Evolutionary conservation across 1,140 invertebrate genomes (phyloP), one percentile per base, ranked within the genome.

Genomic region (Drosophila willistoni): DNA sequence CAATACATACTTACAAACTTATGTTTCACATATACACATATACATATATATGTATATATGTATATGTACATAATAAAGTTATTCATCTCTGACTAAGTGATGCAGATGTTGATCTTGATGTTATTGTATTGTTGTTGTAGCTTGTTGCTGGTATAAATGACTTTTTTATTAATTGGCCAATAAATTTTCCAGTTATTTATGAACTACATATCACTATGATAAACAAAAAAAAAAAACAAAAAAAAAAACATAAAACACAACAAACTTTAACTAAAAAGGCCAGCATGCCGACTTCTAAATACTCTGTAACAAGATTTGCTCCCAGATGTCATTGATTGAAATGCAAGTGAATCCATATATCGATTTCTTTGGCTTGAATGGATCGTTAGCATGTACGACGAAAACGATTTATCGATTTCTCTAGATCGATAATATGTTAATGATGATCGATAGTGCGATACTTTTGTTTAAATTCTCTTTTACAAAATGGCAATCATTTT

Each of bases 101-200:
- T 85, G 61, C 61, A 70, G 74, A 77, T 77, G 73, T 33, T 59
- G 74, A 77, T 77, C 66, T 33, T 59, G 69, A 51, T 36, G 47
- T 61, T 63, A 57, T 51, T 59, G 41, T 42, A 64, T 56, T 33
- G 33, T 33, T 59, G 55, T 36, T 78, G 61, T 51, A 41, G 19
- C 44, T 63, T 22, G n/a, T 51, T 29, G 54, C 71, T 47, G 64
- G 80, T 78, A 76, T 86, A 76, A 82, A 79, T 86, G 79, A 83
- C 82, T 71, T 87, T 62, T 79, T 86, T 86, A 87, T 86, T 87
- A 86, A 87, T 86, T 87, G 76, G 83, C 82, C 79, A 86, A 82
- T 87, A 82, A 70, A 86, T 81, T 69, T 60, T 67, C 63, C 68
- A 74, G 69, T 82, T 87, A 79, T 79, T 87, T 83, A 83, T 83